Percentiles rank a stretch among this genome's conserved stretches.
Evolutionary conservation across 2,113 vertebrate genomes (phyloP).

Genomic region (Toxotes jaculatrix): DNA sequence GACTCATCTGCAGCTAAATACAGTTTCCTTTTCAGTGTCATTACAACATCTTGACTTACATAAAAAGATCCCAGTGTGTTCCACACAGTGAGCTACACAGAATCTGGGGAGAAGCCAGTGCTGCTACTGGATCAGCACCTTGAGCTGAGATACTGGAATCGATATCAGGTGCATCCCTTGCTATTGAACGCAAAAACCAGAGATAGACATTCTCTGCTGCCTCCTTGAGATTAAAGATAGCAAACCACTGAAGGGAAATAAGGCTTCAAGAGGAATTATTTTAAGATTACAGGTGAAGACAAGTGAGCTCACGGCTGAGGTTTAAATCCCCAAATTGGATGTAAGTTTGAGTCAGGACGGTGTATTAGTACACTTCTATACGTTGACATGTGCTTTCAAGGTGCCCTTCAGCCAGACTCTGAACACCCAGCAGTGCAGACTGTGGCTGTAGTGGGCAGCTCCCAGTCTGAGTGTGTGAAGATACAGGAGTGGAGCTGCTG

Average conservation of each 20-base stretch:
- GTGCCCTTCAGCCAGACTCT: constrained; percentile 45
- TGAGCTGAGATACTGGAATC: too few relatives aligned
- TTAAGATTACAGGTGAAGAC: neutral
- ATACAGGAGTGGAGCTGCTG: neutral
- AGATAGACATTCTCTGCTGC: neutral
- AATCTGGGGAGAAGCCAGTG: neutral
- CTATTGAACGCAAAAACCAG: neutral
- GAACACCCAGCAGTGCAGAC: neutral
- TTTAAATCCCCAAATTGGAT: neutral
- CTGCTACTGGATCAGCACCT: too few relatives aligned
- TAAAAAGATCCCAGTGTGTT: too few relatives aligned
- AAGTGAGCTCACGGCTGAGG: neutral
- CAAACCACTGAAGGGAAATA: neutral
- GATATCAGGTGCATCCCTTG: neutral
- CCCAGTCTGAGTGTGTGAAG: neutral
- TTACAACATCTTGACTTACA: too few relatives aligned
- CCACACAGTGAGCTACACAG: neutral
- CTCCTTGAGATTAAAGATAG: neutral
- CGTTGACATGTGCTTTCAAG: constrained; percentile 24
- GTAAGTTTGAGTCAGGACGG: neutral
- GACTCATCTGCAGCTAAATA: too few relatives aligned
- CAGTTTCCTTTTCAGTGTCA: too few relatives aligned
- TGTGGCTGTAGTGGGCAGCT: neutral
- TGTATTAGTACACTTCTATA: neutral
- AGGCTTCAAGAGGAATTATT: neutral